Evolutionary conservation across 2,888 invertebrate species (phyloP).

Genomic region (Lysandra bellargus): DNA sequence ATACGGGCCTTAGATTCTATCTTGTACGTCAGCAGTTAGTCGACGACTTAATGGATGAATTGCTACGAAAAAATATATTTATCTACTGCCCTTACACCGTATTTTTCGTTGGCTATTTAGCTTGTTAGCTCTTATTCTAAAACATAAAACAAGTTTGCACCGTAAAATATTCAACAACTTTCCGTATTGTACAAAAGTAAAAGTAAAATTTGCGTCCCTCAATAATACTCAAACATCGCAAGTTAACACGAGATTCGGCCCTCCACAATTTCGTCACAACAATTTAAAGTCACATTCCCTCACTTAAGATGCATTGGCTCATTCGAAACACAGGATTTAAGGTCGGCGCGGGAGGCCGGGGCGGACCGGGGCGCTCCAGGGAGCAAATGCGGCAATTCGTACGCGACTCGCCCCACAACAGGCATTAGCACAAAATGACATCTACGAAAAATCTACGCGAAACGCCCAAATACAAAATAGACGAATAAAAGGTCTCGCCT

Average conservation of each 20-base stretch:
- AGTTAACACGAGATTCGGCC: constrained; percentile 47
- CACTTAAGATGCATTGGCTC: constrained; percentile 78
- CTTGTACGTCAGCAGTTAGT: no score
- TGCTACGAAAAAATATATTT: no score
- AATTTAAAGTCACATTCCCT: constrained; percentile 66
- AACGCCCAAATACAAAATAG: constrained; percentile 63
- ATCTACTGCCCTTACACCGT: no score
- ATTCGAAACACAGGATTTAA: constrained; percentile 73
- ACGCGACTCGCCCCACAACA: constrained; percentile 69
- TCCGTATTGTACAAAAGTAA: not conserved
- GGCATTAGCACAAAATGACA: constrained; percentile 79
- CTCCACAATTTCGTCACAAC: constrained; percentile 57
- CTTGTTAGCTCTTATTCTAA: not conserved
- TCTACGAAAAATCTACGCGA: constrained; percentile 70
- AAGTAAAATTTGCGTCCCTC: constrained; percentile 18
- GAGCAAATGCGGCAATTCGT: constrained; percentile 75
- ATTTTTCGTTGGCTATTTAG: no score
- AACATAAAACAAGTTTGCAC: not conserved
- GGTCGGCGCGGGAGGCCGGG: constrained; percentile 56
- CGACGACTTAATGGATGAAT: no score
- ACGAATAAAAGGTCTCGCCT: constrained; percentile 63
- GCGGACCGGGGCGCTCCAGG: constrained; percentile 41
- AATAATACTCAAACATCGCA: constrained; percentile 39
- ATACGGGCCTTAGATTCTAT: no score
- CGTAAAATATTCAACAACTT: not conserved